Conservation (phyloP, 1,140 invertebrate genomes). For the Rhynchophorus ferrugineus region DNA sequence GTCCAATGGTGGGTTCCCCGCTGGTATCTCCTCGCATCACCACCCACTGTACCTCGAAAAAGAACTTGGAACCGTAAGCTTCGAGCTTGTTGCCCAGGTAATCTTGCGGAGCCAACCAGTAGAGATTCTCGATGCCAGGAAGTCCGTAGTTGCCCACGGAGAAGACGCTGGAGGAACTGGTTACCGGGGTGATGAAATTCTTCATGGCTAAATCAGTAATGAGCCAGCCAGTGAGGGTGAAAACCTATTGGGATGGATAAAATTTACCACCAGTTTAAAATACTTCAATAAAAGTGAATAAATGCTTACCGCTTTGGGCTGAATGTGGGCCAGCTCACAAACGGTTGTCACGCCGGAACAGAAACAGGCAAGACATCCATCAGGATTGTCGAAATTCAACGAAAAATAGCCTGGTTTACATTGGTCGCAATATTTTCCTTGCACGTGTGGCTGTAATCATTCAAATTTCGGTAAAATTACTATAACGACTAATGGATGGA, state of each 20-base stretch:
- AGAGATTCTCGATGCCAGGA: slow-evolving; percentile 66
- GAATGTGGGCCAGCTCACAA: slow-evolving; percentile 59
- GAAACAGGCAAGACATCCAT: slow-evolving; percentile 84
- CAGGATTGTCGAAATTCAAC: slow-evolving; percentile 61
- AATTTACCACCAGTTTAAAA: neutral
- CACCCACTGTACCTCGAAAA: slow-evolving; percentile 73
- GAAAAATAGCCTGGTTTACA: slow-evolving; percentile 84
- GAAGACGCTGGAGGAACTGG: slow-evolving; percentile 48
- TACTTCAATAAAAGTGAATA: too few relatives aligned
- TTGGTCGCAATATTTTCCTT: slow-evolving; percentile 68
- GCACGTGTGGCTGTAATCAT: slow-evolving; percentile 61
- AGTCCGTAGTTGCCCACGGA: slow-evolving; percentile 59
- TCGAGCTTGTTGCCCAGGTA: slow-evolving; percentile 68
- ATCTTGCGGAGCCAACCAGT: slow-evolving; percentile 77
- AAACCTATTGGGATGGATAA: slow-evolving; percentile 42
- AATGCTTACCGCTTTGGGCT: slow-evolving; percentile 48
- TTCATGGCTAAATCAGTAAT: slow-evolving; percentile 54
- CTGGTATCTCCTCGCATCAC: slow-evolving; percentile 82
- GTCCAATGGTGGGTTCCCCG: slow-evolving; percentile 71
- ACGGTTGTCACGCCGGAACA: slow-evolving; percentile 78
- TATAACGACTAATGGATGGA: neutral
- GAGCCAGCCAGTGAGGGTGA: slow-evolving; percentile 54
- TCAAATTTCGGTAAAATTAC: slow-evolving; percentile 1
- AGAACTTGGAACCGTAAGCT: slow-evolving; percentile 77
- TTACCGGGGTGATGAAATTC: slow-evolving; percentile 45